A percentile compares a stretch with the other conserved stretches of the same genome.
Evolutionary conservation across 2,113 vertebrate genomes (phyloP).

Genomic region (Megaleporinus macrocephalus): DNA sequence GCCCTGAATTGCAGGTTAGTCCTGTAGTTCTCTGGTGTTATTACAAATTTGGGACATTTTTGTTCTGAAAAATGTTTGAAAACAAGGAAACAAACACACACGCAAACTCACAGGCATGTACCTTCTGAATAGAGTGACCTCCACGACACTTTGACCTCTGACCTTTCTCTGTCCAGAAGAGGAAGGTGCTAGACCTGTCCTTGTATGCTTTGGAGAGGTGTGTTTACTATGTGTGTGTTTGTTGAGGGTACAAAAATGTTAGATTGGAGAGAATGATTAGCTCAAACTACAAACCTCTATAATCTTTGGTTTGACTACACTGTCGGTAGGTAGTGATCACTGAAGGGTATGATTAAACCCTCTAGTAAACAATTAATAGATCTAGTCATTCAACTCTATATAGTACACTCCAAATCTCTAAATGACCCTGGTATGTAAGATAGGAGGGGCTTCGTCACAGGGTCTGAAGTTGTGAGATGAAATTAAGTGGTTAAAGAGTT

Average conservation of each 20-base stretch:
- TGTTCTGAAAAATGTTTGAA: too few relatives aligned
- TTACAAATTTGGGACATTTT: too few relatives aligned
- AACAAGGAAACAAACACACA: background rate
- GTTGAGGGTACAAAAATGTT: background rate
- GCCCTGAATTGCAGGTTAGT: too few relatives aligned
- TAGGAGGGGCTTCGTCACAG: background rate
- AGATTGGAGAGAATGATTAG: background rate
- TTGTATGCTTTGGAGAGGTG: slow-evolving; percentile 33
- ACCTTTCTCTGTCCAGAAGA: slow-evolving; percentile 32
- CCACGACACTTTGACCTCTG: slow-evolving; percentile 35
- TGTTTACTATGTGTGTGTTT: slow-evolving; percentile 52
- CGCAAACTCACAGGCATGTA: slow-evolving; percentile 34
- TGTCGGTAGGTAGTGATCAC: background rate
- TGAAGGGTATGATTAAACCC: background rate
- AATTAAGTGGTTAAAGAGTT: background rate
- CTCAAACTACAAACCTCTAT: background rate
- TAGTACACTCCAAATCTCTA: too few relatives aligned
- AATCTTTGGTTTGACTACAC: background rate
- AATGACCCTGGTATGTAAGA: too few relatives aligned
- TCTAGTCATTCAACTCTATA: too few relatives aligned
- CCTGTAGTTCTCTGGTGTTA: too few relatives aligned
- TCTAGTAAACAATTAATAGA: background rate
- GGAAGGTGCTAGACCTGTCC: slow-evolving; percentile 40
- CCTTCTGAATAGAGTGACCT: slow-evolving; percentile 39
- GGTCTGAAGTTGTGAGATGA: too few relatives aligned